Conservation (phyloP, 92 coral and sea anemone species). For the Phymanthus crucifer region DNA sequence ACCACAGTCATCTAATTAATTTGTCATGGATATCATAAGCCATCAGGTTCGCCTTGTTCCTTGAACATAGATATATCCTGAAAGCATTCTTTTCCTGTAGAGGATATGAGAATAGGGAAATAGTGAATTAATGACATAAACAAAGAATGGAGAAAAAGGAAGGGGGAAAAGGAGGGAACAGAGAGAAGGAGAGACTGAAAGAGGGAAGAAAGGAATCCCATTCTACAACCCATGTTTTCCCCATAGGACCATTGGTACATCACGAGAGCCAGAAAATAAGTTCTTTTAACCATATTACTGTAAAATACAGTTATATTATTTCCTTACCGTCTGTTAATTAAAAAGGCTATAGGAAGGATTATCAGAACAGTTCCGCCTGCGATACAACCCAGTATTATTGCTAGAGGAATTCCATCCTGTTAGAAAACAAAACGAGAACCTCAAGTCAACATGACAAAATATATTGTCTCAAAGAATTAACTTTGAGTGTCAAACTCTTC, state of each 20-base stretch:
- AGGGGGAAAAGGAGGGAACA: too few relatives aligned
- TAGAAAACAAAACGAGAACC: background rate
- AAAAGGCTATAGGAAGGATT: constrained; percentile 8
- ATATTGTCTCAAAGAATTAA: too few relatives aligned
- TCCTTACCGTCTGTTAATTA: constrained; percentile 40
- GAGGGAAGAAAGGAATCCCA: too few relatives aligned
- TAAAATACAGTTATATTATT: background rate
- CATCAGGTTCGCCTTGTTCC: background rate
- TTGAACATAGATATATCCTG: background rate
- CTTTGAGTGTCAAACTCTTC: too few relatives aligned
- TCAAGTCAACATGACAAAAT: too few relatives aligned
- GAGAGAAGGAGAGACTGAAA: too few relatives aligned
- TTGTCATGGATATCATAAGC: background rate
- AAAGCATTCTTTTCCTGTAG: background rate
- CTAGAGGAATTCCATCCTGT: constrained; percentile 42
- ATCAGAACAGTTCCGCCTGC: constrained; percentile 38
- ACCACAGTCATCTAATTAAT: background rate
- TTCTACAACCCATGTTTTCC: too few relatives aligned
- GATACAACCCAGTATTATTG: constrained; percentile 29
- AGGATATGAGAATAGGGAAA: background rate
- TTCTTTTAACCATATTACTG: background rate
- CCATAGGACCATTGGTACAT: background rate
- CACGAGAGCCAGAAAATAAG: background rate
- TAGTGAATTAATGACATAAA: background rate
- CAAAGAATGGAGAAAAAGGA: background rate